Percentiles rank a stretch among this genome's conserved stretches.
Evolutionary conservation across 2,797 vertebrate species (phyloP).

Genomic region (Paratrypauchen microcephalus): DNA sequence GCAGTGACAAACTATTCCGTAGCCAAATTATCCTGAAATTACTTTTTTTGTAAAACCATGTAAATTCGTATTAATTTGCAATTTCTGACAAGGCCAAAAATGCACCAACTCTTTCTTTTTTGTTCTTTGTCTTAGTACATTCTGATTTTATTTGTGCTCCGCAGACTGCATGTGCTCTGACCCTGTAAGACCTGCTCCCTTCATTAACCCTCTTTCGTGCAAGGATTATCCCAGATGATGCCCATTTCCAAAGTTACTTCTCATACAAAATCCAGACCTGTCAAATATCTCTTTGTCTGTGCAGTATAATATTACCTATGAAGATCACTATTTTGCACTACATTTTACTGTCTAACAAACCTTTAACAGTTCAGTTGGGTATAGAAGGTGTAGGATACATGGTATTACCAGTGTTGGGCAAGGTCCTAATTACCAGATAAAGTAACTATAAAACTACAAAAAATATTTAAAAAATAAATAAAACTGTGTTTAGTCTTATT

Average conservation of each 20-base stretch:
- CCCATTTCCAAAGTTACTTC: constrained; percentile 21
- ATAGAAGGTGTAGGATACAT: too few relatives aligned
- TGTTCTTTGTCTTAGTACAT: background rate
- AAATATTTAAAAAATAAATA: too few relatives aligned
- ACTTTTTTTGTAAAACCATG: constrained; percentile 5
- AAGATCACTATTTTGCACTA: background rate
- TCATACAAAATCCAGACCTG: background rate
- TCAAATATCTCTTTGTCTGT: background rate
- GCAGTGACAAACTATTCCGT: background rate
- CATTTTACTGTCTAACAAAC: too few relatives aligned
- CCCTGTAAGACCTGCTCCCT: constrained; percentile 68
- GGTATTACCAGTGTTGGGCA: too few relatives aligned
- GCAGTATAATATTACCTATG: background rate
- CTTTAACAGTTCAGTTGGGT: too few relatives aligned
- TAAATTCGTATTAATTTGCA: constrained; percentile 2
- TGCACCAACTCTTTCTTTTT: too few relatives aligned
- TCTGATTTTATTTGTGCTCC: constrained; percentile 49
- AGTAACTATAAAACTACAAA: too few relatives aligned
- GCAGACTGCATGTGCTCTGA: constrained; percentile 53
- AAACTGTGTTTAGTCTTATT: too few relatives aligned
- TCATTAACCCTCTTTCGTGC: constrained; percentile 76
- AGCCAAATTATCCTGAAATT: background rate
- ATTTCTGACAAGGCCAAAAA: background rate
- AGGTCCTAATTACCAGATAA: too few relatives aligned
- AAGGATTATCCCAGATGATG: constrained; percentile 61